Evolutionary conservation across 1,140 invertebrate genomes (phyloP), one percentile per base, ranked within the genome.

Genomic region (Campodea augens): DNA sequence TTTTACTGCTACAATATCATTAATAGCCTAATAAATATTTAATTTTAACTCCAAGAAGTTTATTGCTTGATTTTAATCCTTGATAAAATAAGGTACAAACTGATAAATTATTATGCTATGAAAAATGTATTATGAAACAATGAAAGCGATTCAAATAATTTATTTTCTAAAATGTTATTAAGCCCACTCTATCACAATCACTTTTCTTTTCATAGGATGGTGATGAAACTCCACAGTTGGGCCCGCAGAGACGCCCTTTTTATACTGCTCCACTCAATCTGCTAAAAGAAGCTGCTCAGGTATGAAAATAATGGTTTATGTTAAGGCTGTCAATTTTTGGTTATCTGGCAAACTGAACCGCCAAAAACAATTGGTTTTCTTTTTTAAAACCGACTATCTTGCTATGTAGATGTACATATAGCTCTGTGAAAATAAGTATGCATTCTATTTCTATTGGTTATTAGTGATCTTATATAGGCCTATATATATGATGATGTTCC

Each of bases 221-320:
- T 61, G 79, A 83, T 57, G 68, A 70, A 3, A 69, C 71, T 25
- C 70, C 74, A 18, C 73, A 75, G 41, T 67, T 66, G 44, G 60
- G 44, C 49, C 72, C 79, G 53, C 73, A 73, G 59, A 72, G 81
- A 57, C 68, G 77, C 50, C 64, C 74, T n/a, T 76, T 77, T 1
- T 85, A 86, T 51, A 87, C 81, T 47, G 89, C 88, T 18, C 87
- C 88, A 4, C 75, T 78, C 25, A 84, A 86, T 42, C 65, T 91
- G 21, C 69, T 93, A 4, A 90, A 92, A 68, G 89, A 93, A 66
- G 75, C 92, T 53, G 76, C 80, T 41, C 78, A 83, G 66, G 84
- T 86, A 66, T 68, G 66, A 55, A 61, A 60, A 63, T 67, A 57
- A 47, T 27, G 4, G 25, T 46, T 29, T 4, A 36, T 18, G 15